A percentile compares a stretch with the other conserved stretches of the same genome.
phyloP scores from a whole-genome alignment of 2,113 vertebrate genomes.

The Piaya cayana region DNA sequence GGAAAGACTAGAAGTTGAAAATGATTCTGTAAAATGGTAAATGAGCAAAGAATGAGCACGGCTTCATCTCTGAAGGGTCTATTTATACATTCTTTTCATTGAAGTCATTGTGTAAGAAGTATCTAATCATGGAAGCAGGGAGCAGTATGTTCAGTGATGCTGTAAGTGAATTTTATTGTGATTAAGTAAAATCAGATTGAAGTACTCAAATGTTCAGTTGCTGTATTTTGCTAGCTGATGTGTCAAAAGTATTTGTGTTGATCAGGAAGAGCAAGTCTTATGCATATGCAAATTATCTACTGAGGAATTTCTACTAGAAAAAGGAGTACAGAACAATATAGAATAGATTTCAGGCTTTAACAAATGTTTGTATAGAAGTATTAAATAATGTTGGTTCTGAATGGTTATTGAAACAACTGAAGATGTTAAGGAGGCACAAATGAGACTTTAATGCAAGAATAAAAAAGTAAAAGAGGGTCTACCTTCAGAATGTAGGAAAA shows the following conservation, averaged over 20 bases:
- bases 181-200: background rate
- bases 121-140: background rate
- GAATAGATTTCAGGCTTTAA: background rate
- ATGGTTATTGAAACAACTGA: background rate
- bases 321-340: background rate
- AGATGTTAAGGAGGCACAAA: background rate
- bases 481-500: background rate
- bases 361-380: background rate
- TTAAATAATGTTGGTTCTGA: background rate
- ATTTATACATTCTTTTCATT: background rate
- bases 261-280: background rate
- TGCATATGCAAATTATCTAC: background rate
- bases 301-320: background rate
- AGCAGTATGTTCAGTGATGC: background rate
- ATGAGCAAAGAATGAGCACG: background rate
- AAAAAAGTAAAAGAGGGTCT: background rate
- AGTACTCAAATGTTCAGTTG: background rate
- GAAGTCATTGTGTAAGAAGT: background rate
- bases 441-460: background rate
- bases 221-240: background rate
- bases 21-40: background rate
- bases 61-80: background rate
- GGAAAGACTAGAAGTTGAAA: background rate
- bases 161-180: slow-evolving; percentile 14
- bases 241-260: background rate